Percentiles rank a stretch among this genome's conserved stretches.
phyloP scores from a whole-genome alignment of 2,888 invertebrate species.

The Nomada ruficornis region DNA sequence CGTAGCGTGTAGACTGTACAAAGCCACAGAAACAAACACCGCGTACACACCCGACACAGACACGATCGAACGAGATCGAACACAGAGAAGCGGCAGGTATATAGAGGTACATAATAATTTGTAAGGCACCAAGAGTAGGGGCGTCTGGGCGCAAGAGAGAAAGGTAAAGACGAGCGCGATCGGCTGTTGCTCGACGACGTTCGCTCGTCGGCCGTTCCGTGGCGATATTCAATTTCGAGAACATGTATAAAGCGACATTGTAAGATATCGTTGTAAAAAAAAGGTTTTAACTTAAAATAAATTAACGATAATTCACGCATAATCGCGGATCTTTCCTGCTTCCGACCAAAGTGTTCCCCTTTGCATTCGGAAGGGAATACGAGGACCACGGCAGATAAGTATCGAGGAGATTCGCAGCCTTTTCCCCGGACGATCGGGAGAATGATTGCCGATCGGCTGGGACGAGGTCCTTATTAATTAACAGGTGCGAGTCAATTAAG shows the following conservation, averaged over 20 bases:
- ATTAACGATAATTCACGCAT: constrained; percentile 83
- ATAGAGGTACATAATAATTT: constrained; percentile 48
- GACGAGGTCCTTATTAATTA: constrained; percentile 76
- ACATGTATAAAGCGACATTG: constrained; percentile 76
- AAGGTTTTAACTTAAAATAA: constrained; percentile 84
- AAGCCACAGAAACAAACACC: constrained; percentile 45
- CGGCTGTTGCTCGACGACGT: too few relatives aligned
- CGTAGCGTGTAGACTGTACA: constrained; percentile 83
- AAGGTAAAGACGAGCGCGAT: constrained; percentile 11
- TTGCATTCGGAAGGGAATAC: too few relatives aligned
- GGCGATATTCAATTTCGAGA: constrained; percentile 66
- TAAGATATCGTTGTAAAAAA: constrained; percentile 84
- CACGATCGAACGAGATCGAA: background rate
- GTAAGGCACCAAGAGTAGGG: constrained; percentile 35
- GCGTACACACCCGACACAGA: background rate
- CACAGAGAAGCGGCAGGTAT: constrained; percentile 7
- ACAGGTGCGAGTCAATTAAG: constrained; percentile 78
- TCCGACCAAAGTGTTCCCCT: background rate
- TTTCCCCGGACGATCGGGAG: background rate
- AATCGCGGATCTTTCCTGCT: constrained; percentile 42
- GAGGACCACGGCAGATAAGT: background rate
- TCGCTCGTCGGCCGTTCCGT: constrained; percentile 17
- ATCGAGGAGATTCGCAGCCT: background rate
- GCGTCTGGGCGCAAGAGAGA: background rate
- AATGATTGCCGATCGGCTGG: background rate